Evolutionary conservation across 2,888 invertebrate genomes (phyloP), one percentile per base, ranked within the genome.

Genomic region (Epinotia ramella): DNA sequence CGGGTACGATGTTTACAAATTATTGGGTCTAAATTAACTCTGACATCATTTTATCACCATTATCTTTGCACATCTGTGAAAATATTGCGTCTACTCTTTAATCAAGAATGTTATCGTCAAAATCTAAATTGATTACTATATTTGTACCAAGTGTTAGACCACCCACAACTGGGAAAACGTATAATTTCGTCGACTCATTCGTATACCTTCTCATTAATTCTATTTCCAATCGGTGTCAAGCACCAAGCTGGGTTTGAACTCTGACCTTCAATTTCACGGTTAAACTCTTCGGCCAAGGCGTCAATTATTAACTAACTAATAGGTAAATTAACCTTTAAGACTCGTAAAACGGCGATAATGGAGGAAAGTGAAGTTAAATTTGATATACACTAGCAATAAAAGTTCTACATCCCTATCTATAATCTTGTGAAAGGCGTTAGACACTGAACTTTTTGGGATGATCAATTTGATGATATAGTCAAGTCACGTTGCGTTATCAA

Each of bases 231-330:
- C 69, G 59, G 69, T 69, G 69, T 69, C 59, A 69, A 69, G 59
- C 59, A 69, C 69, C 59, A 60, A 13, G 40, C 60, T 59, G 60
- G 46, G 69, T 46, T 69, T 60, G 69, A 69, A 59, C 69, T 46
- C 46, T 46, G 59, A 69, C 69, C 69, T 69, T 60, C 69, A 46
- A 59, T 69, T 69, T 69, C 69, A 69, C 69, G 69, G 59, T 46
- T 59, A 13, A 46, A 24, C 33, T 68, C 67, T 46, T 69, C 59
- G 69, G 28, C 69, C 69, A 69, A 69, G 69, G 69, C 60, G 46
- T 69, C 59, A 28, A 69, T 69, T 69, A 60, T 60, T 59, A 44
- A 69, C 20, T 57, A 20, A 57, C 16, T 57, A 57, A 44, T 20
- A 46, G 46, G 44, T 24, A 60, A 60, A 69, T 69, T 69, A 69